phyloP scores from a whole-genome alignment of 1,140 invertebrate species.

The Druon quercuslanigerum region DNA sequence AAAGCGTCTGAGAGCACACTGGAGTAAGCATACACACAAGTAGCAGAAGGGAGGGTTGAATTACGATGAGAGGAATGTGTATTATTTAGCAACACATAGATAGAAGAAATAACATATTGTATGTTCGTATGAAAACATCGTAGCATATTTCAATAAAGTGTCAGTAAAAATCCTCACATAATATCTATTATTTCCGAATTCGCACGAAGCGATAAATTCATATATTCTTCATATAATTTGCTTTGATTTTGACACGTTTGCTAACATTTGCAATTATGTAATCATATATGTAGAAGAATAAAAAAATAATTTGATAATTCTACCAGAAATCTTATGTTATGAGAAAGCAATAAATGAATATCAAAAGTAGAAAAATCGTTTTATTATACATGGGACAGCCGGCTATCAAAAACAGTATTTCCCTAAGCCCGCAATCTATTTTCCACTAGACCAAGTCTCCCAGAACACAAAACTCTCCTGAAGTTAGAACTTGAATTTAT shows the following conservation, averaged over 20 bases:
- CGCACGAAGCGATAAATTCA: too few relatives aligned
- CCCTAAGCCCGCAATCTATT: conserved; percentile 8
- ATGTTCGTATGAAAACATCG: neutral
- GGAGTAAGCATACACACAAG: neutral
- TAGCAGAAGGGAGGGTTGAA: conserved; percentile 3
- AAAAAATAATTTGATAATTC: too few relatives aligned
- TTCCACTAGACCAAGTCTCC: neutral
- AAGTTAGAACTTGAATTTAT: neutral
- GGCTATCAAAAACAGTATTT: neutral
- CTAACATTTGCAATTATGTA: too few relatives aligned
- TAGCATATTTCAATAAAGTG: neutral
- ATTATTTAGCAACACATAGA: neutral
- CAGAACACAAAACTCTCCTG: neutral
- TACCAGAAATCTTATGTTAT: too few relatives aligned
- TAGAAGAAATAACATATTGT: neutral
- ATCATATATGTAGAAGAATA: too few relatives aligned
- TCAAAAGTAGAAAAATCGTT: too few relatives aligned
- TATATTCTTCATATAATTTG: too few relatives aligned
- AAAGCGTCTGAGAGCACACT: conserved; percentile 18
- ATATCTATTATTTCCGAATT: too few relatives aligned
- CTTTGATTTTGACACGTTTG: too few relatives aligned
- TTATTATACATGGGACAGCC: neutral
- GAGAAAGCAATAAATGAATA: too few relatives aligned
- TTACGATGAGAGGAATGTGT: neutral
- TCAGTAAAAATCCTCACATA: too few relatives aligned